Base-by-base conservation (phyloP, 2,797 vertebrate species). In the Coranthus polyacanthus region DNA sequence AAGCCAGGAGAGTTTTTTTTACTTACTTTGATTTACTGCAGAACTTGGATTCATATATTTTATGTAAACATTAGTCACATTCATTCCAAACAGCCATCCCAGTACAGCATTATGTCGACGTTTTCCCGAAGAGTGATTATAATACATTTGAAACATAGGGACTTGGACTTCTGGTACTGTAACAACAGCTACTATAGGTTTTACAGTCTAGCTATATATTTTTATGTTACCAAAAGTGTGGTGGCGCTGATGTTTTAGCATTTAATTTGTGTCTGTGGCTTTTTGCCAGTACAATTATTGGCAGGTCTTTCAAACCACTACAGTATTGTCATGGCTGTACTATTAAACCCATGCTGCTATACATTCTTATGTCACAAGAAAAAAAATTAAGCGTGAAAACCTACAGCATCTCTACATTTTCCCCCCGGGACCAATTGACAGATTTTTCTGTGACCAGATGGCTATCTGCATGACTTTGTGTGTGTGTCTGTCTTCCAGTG, bases 361-460 rank as follows among this genome's bases (percentile, higher is more conserved):
- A 51, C 61, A 66, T 76, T 63, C 50, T 37, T 68, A 54, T 77
- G 69, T 65, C 38, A 65, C 21, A 45, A 17, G 57, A 61, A 12
- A 50, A 51, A 68, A 45, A 47, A 59, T n/a, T n/a, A 66, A 43
- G 47, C 41, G 64, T 78, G 20, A 78, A 75, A 70, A 50, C 32
- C 43, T n/a, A 37, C 15, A 46, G 6, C 22, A 36, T 41, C 46
- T 21, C 44, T 43, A 22, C 49, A 65, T 51, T 63, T 60, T 29
- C 55, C 80, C 75, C 51, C 13, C 1, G 37, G 71, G 86, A 72
- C 50, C 57, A 24, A 73, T 54, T 68, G 53, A 72, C 70, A 52
- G 65, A 42, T 73, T 59, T 68, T 65, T 66, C 72, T 42, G 6
- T 32, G 39, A 58, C 53, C 75, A 55, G 75, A 82, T 81, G 70